Evolutionary conservation across 2,113 vertebrate species (phyloP).

Genomic region (Clarias magur): DNA sequence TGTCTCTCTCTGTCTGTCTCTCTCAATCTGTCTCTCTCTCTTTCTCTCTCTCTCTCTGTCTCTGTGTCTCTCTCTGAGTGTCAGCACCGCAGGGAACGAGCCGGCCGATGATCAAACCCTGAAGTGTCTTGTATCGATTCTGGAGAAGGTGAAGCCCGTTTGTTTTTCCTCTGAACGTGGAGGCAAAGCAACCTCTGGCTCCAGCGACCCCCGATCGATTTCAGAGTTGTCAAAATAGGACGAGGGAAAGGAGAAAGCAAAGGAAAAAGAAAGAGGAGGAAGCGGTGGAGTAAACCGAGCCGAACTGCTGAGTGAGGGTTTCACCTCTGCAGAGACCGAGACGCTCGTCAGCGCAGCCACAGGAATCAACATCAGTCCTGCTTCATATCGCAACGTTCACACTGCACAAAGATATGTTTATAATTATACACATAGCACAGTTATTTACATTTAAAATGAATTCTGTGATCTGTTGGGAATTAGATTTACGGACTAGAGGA

Average conservation of each 20-base stretch:
- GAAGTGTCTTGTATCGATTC: conserved; percentile 47
- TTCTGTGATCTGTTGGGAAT: too few species aligned
- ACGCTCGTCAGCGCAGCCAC: background rate
- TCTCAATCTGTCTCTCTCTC: background rate
- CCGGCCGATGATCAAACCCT: conserved; percentile 16
- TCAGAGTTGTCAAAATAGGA: conserved; percentile 48
- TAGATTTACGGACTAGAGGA: too few species aligned
- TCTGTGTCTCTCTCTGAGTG: conserved; percentile 20
- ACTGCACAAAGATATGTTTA: background rate
- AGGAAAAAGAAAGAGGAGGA: background rate
- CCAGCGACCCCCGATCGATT: conserved; percentile 32
- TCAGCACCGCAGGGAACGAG: conserved; percentile 9
- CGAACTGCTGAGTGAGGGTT: background rate
- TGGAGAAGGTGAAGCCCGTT: conserved; percentile 35
- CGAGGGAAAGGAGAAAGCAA: background rate
- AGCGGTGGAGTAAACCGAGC: conserved; percentile 11
- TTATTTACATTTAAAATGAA: too few species aligned
- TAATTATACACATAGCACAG: background rate
- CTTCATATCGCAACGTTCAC: background rate
- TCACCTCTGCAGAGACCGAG: background rate
- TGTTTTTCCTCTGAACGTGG: conserved; percentile 35
- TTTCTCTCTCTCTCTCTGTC: conserved; percentile 7
- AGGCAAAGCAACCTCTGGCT: conserved; percentile 33
- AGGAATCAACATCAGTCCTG: background rate
- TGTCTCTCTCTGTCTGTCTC: background rate